A percentile compares a stretch with the other conserved stretches of the same genome.
Evolutionary conservation across 2,113 vertebrate species (phyloP).

Genomic region (Oreocharis arfaki): DNA sequence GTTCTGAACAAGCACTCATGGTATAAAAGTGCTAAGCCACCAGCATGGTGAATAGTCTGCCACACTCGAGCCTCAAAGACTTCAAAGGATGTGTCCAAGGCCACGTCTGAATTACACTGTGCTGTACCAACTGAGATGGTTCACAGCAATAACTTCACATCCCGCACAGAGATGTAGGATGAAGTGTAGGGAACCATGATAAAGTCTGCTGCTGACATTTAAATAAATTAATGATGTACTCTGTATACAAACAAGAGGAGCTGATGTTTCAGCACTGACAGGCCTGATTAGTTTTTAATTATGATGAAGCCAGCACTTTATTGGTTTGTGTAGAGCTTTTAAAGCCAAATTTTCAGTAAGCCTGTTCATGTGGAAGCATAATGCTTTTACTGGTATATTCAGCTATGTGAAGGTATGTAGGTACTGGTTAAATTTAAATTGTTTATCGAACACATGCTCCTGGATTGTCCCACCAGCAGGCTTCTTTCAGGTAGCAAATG

Average conservation of each 20-base stretch:
- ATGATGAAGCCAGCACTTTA: not conserved
- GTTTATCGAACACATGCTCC: not conserved
- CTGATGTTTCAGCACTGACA: conserved; percentile 7
- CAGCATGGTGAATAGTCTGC: not conserved
- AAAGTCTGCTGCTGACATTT: conserved; percentile 39
- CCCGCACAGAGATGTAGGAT: not conserved
- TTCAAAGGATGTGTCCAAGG: not conserved
- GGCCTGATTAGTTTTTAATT: conserved; percentile 53
- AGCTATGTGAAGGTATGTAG: not conserved
- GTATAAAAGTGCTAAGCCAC: not conserved
- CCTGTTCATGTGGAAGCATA: not conserved
- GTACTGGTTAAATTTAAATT: not conserved
- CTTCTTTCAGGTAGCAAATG: not conserved
- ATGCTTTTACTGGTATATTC: not conserved
- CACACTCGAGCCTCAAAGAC: not conserved
- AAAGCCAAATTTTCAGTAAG: not conserved
- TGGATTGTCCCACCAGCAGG: not conserved
- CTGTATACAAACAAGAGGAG: conserved; percentile 47
- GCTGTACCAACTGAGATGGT: not conserved
- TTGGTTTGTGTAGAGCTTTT: not conserved
- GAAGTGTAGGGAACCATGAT: not conserved
- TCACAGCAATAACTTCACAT: not conserved
- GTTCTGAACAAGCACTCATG: not conserved
- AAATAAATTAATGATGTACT: conserved; percentile 20
- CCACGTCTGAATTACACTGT: not conserved